These are phyloP conservation scores for Troides oblongomaculatus DNA, from an alignment of 2,888 invertebrate species.

Conservation along the genomic window DNA sequence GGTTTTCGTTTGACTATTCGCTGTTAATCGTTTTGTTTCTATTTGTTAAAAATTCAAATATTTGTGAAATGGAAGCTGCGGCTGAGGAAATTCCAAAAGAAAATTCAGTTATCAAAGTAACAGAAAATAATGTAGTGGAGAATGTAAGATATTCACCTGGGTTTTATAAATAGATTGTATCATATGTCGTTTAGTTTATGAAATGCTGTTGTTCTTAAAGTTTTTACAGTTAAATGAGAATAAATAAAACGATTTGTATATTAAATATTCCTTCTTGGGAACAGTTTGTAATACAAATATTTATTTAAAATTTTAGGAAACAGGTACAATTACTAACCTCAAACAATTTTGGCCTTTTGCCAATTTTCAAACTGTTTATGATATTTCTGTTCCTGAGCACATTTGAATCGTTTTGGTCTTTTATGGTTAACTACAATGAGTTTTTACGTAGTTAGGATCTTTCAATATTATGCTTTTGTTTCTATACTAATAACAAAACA, in stretches of 20 bases:
- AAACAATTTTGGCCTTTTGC: constrained; percentile 59
- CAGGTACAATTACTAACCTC: constrained; percentile 58
- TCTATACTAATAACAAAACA: constrained; percentile 4
- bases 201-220: neutral
- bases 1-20: constrained; percentile 22
- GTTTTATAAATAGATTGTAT: constrained; percentile 70
- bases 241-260: neutral
- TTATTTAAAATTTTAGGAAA: constrained; percentile 30
- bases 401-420: constrained; percentile 65
- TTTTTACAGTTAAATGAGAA: neutral
- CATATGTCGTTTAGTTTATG: constrained; percentile 50
- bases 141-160: constrained; percentile 42
- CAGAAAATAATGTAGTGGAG: constrained; percentile 51
- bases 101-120: constrained; percentile 46
- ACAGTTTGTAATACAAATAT: constrained; percentile 13
- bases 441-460: constrained; percentile 3
- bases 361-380: constrained; percentile 67
- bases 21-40: constrained; percentile 25
- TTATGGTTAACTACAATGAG: constrained; percentile 56
- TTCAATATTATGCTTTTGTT: neutral
- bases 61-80: constrained; percentile 59
- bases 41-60: constrained; percentile 18
- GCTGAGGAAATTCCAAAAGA: constrained; percentile 58
- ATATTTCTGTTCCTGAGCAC: constrained; percentile 72
- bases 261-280: neutral